Conservation (phyloP, 2,888 invertebrate species). For the Perdita meconis region DNA sequence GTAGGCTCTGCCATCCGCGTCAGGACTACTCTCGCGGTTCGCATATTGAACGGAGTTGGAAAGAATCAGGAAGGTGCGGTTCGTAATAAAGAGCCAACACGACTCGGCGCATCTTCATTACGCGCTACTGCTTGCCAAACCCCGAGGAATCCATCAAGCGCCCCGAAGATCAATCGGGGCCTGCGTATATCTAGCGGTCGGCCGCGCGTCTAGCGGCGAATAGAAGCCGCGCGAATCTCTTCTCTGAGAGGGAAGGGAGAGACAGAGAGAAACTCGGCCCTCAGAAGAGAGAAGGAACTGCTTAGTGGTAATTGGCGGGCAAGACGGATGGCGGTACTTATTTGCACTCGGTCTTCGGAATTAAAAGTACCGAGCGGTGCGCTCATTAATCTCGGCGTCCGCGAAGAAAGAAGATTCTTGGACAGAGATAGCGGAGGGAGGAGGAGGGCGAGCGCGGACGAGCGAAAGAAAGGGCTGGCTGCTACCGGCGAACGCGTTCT, state of each 20-base stretch:
- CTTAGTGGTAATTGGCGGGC: conserved; percentile 80
- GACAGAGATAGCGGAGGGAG: conserved; percentile 61
- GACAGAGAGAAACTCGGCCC: background rate
- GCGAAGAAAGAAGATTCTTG: conserved; percentile 66
- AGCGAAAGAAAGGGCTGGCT: conserved; percentile 59
- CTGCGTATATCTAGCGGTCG: conserved; percentile 13
- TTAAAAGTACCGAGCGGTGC: conserved; percentile 81
- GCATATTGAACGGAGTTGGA: background rate
- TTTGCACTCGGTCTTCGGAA: conserved; percentile 81
- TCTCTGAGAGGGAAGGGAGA: conserved; percentile 13
- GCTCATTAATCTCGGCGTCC: conserved; percentile 80
- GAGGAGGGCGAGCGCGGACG: conserved; percentile 41
- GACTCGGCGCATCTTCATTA: conserved; percentile 59
- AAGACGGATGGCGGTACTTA: conserved; percentile 83
- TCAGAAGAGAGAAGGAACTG: conserved; percentile 47
- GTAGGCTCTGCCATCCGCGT: conserved; percentile 1
- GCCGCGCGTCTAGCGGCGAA: conserved; percentile 15
- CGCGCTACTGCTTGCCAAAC: conserved; percentile 52
- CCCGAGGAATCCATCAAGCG: conserved; percentile 53
- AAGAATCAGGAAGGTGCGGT: background rate
- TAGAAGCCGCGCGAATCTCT: conserved; percentile 23
- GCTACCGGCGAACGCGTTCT: conserved; percentile 80
- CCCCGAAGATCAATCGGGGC: conserved; percentile 28
- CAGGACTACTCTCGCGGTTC: conserved; percentile 12
- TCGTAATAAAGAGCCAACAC: conserved; percentile 3